Base-by-base conservation (phyloP, 2,113 vertebrate genomes). In the Polypterus senegalus region DNA sequence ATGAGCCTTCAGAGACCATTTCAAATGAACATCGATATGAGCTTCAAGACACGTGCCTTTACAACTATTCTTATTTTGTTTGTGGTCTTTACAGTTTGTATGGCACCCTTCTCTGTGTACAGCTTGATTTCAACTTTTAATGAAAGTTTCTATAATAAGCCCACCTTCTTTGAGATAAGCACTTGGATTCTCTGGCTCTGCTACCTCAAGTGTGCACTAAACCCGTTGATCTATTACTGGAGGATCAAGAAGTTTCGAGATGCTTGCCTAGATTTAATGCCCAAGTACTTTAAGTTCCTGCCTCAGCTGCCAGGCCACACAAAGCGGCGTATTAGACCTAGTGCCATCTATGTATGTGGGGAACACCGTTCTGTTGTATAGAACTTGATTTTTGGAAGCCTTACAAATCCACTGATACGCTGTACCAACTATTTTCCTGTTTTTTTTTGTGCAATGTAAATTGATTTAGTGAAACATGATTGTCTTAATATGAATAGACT, bases 31-130 rank as follows among this genome's bases (percentile, higher is more conserved):
- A 82, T 98, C 9, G 95, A 98, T 84, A 94, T 99, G 91, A 94
- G 93, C 86, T 99, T 99, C 84, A 99, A 99, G 86, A 99, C 96
- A 7, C 96, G 96, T 92, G 96, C 96, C 88, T 99, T 99, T 82
- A 92, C 92, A 76, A 99, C 96, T 79, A 98, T 99, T 75, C 86
- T 99, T 81, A 91, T 97, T 80, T 89, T 99, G 64, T 99, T 99
- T 73, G 89, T 90, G 0, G 91, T 97, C 68, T 97, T 94, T 81
- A 92, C 92, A 53, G 79, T 91, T 64, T 97, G 93, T 81, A 97
- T 90, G 91, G 92, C 89, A 0, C 95, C 95, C 1, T 97, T 97
- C 73, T 90, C 93, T 65, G 87, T 92, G 63, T 97, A 94, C 75
- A 94, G 92, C 79, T 85, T 99, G 76, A 82, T 94, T 66, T 86